Evolutionary conservation across 2,888 invertebrate species (phyloP), one percentile per base, ranked within the genome.

Genomic region (Amiota mariae): DNA sequence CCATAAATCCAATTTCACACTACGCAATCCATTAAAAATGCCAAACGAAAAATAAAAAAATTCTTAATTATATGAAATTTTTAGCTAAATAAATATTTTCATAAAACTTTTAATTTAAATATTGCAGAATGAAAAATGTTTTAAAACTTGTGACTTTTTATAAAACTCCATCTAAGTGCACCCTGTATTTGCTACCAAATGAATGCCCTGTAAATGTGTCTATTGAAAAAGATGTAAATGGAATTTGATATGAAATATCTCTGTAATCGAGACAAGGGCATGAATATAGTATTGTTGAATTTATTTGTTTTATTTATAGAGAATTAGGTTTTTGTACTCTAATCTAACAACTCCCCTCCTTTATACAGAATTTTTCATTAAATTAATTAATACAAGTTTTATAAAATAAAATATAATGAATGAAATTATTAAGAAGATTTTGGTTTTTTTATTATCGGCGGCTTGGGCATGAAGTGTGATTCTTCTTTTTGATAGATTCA

Each of bases 71-170:
- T 82, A 80, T 85, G 82, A 83, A 78, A 66, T 72, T 84, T 85
- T 87, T 85, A 86, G 85, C 82, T 84, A 86, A 86, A 86, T 85
- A 79, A 87, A 87, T 82, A 36, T 36, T 36, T 85, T 82, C 78
- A 74, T 76, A 76, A 74, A 77, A 75, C 68, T 77, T 76, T 78
- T 74, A 79, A 81, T 51, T 78, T 80, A 77, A 79, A 77, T 82
- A 83, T 81, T 83, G 87, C 86, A 86, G 86, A 86, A 81, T 36
- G 8, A 36, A 36, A 36, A 36, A 2, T n/a, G 85, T 85, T 86
- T 72, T 73, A 74, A 85, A 87, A 85, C 82, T 84, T 84, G 85
- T 84, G 81, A 36, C 36, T 85, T 85, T 83, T 81, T 81, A 79
- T 49, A 36, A 73, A 74, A 79, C 76, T 78, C 78, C 80, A 77